phyloP scores from a whole-genome alignment of 2,113 vertebrate genomes.

The Myxocyprinus asiaticus region DNA sequence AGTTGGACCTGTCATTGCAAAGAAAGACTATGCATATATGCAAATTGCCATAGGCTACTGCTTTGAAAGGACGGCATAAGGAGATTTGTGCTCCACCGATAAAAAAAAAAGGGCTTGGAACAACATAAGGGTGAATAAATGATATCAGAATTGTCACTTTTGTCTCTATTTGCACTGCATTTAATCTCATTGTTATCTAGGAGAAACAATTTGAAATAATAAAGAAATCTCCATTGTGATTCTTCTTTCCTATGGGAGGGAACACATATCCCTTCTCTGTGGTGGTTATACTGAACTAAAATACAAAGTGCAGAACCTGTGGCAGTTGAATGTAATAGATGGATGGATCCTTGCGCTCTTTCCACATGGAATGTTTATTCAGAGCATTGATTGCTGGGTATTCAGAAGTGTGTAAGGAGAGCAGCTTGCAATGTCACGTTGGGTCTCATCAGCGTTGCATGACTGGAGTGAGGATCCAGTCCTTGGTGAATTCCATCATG shows the following conservation, averaged over 20 bases:
- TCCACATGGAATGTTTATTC: conserved; percentile 42
- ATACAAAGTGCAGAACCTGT: neutral
- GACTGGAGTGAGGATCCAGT: conserved; percentile 72
- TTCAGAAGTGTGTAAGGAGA: conserved; percentile 23
- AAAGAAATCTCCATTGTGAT: no score
- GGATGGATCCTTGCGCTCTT: conserved; percentile 10
- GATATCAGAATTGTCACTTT: no score
- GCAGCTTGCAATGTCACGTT: conserved; percentile 38
- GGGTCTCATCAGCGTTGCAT: conserved; percentile 66
- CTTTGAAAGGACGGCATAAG: no score
- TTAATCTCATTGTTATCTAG: no score
- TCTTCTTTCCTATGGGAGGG: neutral
- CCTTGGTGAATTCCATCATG: conserved; percentile 72
- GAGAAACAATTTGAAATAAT: no score
- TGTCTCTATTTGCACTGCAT: no score
- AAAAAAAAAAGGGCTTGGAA: no score
- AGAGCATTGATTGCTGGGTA: conserved; percentile 18
- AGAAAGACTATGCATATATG: no score
- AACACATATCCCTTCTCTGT: neutral
- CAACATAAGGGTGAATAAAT: no score
- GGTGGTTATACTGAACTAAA: neutral
- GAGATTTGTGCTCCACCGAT: no score
- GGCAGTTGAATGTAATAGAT: neutral
- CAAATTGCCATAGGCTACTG: no score
- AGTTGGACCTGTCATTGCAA: no score